Evolutionary conservation across 1,140 invertebrate genomes (phyloP).

Genomic region (Aphidius gifuensis): DNA sequence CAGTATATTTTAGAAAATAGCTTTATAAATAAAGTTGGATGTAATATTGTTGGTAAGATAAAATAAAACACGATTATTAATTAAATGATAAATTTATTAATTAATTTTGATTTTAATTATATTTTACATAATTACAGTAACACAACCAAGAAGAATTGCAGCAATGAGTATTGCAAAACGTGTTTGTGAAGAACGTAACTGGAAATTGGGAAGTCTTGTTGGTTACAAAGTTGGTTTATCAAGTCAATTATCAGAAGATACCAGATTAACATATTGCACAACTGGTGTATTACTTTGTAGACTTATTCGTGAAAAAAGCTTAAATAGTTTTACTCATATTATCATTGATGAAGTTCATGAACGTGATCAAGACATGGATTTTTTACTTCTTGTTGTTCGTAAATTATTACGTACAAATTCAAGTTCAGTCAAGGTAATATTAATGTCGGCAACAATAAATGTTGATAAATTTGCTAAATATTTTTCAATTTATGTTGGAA

Average conservation of each 20-base stretch:
- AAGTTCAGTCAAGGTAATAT: slow-evolving; percentile 69
- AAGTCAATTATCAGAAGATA: slow-evolving; percentile 62
- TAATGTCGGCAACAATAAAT: slow-evolving; percentile 90
- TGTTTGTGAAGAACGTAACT: slow-evolving; percentile 74
- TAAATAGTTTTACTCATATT: slow-evolving; percentile 77
- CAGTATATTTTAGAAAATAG: slow-evolving; percentile 83
- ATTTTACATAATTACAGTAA: slow-evolving; percentile 55
- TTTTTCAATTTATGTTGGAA: slow-evolving; percentile 62
- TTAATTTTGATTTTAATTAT: too few species aligned
- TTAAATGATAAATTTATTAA: too few species aligned
- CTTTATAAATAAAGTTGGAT: slow-evolving; percentile 58
- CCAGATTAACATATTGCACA: slow-evolving; percentile 83
- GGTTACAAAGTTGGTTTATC: slow-evolving; percentile 79
- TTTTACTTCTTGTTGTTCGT: slow-evolving; percentile 82
- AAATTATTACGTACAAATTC: slow-evolving; percentile 77
- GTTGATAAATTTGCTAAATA: slow-evolving; percentile 71
- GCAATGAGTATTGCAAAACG: slow-evolving; percentile 77
- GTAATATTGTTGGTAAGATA: slow-evolving; percentile 66
- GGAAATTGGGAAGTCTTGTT: slow-evolving; percentile 73
- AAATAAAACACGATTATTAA: too few species aligned
- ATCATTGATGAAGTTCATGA: slow-evolving; percentile 96
- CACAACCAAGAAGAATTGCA: slow-evolving; percentile 82
- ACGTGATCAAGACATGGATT: slow-evolving; percentile 90
- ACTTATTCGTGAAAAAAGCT: slow-evolving; percentile 65
- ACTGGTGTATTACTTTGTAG: slow-evolving; percentile 74